Evolutionary conservation across 2,797 vertebrate species (phyloP), one percentile per base, ranked within the genome.

Genomic region (Pangasius macronema): DNA sequence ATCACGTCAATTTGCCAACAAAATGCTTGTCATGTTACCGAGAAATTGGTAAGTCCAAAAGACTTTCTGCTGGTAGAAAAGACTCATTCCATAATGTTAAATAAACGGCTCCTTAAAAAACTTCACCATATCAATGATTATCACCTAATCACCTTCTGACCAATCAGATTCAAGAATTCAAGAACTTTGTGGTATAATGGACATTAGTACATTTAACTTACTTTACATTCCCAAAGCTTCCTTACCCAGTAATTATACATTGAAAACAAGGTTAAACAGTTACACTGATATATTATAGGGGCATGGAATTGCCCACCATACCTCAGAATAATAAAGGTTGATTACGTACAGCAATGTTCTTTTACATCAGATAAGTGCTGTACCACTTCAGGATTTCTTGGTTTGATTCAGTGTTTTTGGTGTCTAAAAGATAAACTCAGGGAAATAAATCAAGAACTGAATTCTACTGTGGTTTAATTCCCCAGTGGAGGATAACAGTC

Each of bases 401-500:
- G 3, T 9, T 46, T 18, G 16, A 11, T 39, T 68, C 30, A 27
- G 20, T 39, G 11, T 22, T 16, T 75, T 11, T 33, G 76, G 20
- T 51, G 63, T 75, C n/a, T 59, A 22, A n/a, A 6, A 46, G 53
- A 39, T n/a, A 22, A 77, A 49, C 59, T 73, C 8, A 3, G 1
- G 55, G 46, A 27, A 51, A 46, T 73, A 42, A 49, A 76, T 53
- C 1, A 39, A 36, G n/a, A 46, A 39, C 46, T 85, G 1, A 68
- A 22, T 59, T 22, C 79, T 51, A 85, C 76, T 92, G 22, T 89
- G 39, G 90, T 79, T 72, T 57, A 11, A 75, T 86, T 83, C 39
- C 82, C 80, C 89, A 96, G 95, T 96, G 96, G 96, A 96, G 36
- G 88, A 94, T 97, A 87, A 91, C 89, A 0, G 95, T 96, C 68